Evolutionary conservation across 2,113 vertebrate species (phyloP), one percentile per base, ranked within the genome.

Genomic region (Hydrochoerus hydrochaeris): DNA sequence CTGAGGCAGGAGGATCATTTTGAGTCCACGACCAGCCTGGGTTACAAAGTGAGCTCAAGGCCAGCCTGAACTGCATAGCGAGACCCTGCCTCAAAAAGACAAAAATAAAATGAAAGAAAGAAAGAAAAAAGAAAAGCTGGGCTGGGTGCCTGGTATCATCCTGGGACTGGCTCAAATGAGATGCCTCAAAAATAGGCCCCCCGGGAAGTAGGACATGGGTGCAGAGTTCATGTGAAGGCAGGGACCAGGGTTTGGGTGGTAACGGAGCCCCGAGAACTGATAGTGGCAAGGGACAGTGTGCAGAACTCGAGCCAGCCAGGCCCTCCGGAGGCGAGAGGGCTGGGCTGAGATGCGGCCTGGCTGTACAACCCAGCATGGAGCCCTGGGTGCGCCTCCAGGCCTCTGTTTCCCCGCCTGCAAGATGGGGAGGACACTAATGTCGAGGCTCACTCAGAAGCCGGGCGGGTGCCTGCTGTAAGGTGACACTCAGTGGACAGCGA

Each of bases 281-380:
- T 26, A 19, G 0, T 11, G 69, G 88, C 1, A 54, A 24, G 93
- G 0, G 0, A 44, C 8, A 28, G 35, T 35, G 30, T 35, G 32
- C 41, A 52, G 14, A 1, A 1, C 0, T 0, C 8, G 1, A 14
- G 38, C 20, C 30, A 10, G 32, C 14, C 19, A 9, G 58, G 46
- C 41, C 35, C 4, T 2, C 30, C 3, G 67, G 57, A 20, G 14
- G 67, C 28, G 58, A 62, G 41, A 32, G 28, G 28, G 9, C 9
- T 0, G 13, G 62, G 16, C 13, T 60, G 80, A 62, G 30, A 1
- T 1, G 30, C 65, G 46, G 46, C 83, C 28, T 5, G 26, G 41
- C 13, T 73, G 13, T 32, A 2, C n/a, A 1, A 1, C 52, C 67
- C 24, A 54, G n/a, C 19, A 1, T 12, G 46, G 69, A 20, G 41